These are phyloP conservation scores for Phalanger gymnotis DNA, from an alignment of 2,797 vertebrate species.

Conservation along the genomic window DNA sequence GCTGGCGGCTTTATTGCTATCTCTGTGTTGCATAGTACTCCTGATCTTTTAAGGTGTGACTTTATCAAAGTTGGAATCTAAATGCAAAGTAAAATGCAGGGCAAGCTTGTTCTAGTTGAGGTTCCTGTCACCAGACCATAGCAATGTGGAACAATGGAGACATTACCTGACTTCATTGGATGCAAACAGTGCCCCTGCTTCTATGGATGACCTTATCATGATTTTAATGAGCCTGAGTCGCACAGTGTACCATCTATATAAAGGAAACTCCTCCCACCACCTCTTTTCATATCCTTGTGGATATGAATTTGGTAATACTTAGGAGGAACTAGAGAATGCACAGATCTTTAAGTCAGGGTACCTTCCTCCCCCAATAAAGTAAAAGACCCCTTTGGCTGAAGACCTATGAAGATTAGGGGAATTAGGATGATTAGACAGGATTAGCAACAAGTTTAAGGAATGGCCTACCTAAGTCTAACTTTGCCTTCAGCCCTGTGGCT, in stretches of 20 bases:
- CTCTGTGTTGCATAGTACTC: conserved; percentile 72
- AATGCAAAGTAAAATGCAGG: conserved; percentile 81
- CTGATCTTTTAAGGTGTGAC: conserved; percentile 85
- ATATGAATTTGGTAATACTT: conserved; percentile 82
- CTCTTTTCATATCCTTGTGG: conserved; percentile 72
- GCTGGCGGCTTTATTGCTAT: conserved; percentile 83
- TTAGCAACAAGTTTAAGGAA: conserved; percentile 82
- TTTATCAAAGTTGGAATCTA: conserved; percentile 86
- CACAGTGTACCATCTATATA: conserved; percentile 70
- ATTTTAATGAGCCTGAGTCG: conserved; percentile 78
- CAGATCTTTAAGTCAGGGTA: conserved; percentile 80
- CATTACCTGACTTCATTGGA: conserved; percentile 66
- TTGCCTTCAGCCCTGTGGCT: conserved; percentile 68
- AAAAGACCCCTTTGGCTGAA: conserved; percentile 84
- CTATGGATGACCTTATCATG: conserved; percentile 72
- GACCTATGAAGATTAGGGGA: conserved; percentile 81
- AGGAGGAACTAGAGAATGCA: conserved; percentile 85
- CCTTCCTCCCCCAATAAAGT: conserved; percentile 82
- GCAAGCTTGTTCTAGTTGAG: conserved; percentile 84
- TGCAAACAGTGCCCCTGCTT: conserved; percentile 73
- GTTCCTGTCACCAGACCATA: conserved; percentile 81
- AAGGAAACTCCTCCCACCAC: conserved; percentile 40
- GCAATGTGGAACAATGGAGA: conserved; percentile 78
- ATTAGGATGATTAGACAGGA: conserved; percentile 81
- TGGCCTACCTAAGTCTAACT: conserved; percentile 69